Evolutionary conservation across 2,888 invertebrate species (phyloP), one percentile per base, ranked within the genome.

Genomic region (Adelognathus sp.): DNA sequence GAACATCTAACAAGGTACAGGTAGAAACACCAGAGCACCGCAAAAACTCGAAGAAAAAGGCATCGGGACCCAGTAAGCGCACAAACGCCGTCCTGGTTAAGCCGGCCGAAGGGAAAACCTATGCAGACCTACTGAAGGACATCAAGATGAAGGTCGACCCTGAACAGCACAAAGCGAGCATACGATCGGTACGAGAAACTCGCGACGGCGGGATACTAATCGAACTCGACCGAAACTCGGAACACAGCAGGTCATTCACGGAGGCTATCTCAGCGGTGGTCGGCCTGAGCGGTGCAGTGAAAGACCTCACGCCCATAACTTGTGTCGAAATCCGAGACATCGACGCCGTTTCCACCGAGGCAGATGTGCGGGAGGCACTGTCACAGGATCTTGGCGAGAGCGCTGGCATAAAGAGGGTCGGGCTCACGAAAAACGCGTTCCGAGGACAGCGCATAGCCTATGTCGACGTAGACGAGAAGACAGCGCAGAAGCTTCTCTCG

Each of bases 321-420:
- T 46, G 44, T 2, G 16, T 58, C 4, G 74, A 74, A 16, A 74
- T 74, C n/a, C 64, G 24, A 11, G 66, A 74, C 9, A 1, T 74
- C 1, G 74, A 74, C 21, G 9, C 27, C 16, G 18, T 29, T 7
- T 3, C 58, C 7, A 24, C 18, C 11, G 54, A 50, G 2, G 27
- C 5, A 0, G 74, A 74, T 1, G 36, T 74, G 2, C 18, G 11
- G 6, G 52, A 39, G 1, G 74, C 67, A 2, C 39, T 75, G 2
- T 36, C 9, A 3, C 24, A 60, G 1, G 52, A 60, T 4, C 52
- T 31, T 9, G 7, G 4, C 1, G 21, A 14, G 3, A 4, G 24
- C 3, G 16, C 27, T 3, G 61, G 33, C 11, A 44, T 46, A 0
- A 58, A 29, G 56, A 31, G 46, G 0, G 44, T 70, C 29, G 24